phyloP scores from a whole-genome alignment of 2,113 vertebrate species.

The Taurulus bubalis region DNA sequence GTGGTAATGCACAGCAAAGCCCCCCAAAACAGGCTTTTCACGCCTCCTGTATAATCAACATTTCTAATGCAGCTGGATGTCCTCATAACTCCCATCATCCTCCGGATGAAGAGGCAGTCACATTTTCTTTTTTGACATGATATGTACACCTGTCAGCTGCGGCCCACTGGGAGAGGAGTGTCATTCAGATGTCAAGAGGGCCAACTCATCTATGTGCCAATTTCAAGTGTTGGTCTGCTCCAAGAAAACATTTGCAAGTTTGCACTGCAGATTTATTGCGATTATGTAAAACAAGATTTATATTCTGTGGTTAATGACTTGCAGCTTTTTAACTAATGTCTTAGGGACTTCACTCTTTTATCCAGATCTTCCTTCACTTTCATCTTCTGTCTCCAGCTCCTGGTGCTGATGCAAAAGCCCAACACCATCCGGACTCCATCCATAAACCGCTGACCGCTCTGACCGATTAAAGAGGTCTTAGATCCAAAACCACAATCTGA shows the following conservation, averaged over 20 bases:
- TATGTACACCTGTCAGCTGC: conserved; percentile 57
- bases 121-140: conserved; percentile 2
- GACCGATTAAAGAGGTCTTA: background rate
- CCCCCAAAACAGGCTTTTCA: conserved; percentile 4
- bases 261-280: background rate
- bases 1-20: background rate
- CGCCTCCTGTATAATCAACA: background rate
- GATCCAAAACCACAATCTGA: background rate
- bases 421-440: background rate
- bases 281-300: background rate
- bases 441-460: background rate
- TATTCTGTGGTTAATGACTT: background rate
- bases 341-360: background rate
- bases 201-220: background rate
- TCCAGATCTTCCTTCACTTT: background rate
- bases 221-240: background rate
- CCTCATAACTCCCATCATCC: conserved; percentile 25
- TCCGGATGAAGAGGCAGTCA: conserved; percentile 12
- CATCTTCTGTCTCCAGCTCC: conserved; percentile 4
- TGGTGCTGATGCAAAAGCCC: background rate
- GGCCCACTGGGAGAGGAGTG: conserved; percentile 6
- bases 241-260: background rate
- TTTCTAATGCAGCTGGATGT: conserved; percentile 47
- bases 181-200: conserved; percentile 7
- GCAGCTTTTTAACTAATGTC: background rate